A percentile compares a stretch with the other conserved stretches of the same genome.
phyloP scores from a whole-genome alignment of 23 tunicate genomes.

The Pegea sp. region DNA sequence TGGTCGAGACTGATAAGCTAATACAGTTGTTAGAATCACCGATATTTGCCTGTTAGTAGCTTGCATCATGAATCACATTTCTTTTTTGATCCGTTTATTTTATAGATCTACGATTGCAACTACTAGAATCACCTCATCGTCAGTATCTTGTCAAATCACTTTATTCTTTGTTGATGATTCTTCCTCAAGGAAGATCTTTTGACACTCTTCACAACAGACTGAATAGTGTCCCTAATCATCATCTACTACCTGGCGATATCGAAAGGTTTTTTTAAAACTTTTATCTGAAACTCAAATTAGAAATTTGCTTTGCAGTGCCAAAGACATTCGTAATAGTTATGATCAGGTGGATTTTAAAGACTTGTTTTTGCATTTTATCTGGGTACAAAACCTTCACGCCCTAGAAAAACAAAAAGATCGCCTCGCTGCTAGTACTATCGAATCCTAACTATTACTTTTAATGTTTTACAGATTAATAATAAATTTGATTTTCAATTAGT shows the following conservation, averaged over 20 bases:
- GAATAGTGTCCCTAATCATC: constrained; percentile 36
- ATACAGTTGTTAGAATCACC: constrained; percentile 95
- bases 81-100: constrained; percentile 1
- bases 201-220: constrained; percentile 40
- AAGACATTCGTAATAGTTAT: too few species aligned
- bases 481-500: too few species aligned
- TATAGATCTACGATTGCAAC: constrained; percentile 53
- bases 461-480: too few species aligned
- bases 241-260: not conserved
- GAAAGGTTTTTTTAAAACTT: too few species aligned
- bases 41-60: constrained; percentile 59
- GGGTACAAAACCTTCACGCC: too few species aligned
- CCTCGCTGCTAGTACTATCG: too few species aligned
- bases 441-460: too few species aligned
- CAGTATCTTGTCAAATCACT: constrained; percentile 36
- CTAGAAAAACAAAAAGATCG: too few species aligned
- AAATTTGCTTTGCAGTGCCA: too few species aligned
- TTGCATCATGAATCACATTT: not conserved
- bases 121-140: constrained; percentile 25
- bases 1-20: constrained; percentile 67
- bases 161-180: constrained; percentile 74
- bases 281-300: too few species aligned
- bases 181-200: constrained; percentile 65
- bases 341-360: too few species aligned
- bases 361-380: too few species aligned